Base-by-base conservation (phyloP, 2,113 vertebrate genomes). In the Ailuropoda melanoleuca region DNA sequence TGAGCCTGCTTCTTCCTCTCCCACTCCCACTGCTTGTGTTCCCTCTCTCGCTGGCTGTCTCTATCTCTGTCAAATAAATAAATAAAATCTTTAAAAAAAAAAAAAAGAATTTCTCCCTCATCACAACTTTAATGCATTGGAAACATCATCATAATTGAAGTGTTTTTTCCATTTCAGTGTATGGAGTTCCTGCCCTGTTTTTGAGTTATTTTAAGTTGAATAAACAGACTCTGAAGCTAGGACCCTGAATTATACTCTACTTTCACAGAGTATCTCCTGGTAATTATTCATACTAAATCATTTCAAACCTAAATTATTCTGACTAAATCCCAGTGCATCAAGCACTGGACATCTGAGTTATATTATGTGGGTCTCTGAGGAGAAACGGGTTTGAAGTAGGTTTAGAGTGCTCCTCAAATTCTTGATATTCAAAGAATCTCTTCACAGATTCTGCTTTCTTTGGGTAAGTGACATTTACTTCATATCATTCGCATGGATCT, bases 111-210 rank as follows among this genome's bases (percentile, higher is more conserved):
- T 82, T 83, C 50, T 92, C 66, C 31, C 82, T 55, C 12, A 77
- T 93, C 37, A 92, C 77, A 77, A 95, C 78, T 92, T 68, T 82
- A 62, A 75, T 81, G 55, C 39, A 97, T 58, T 53, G 53, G 53
- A 66, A 95, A 88, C 8, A 84, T 74, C 34, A 43, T 62, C 64
- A 64, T 78, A 88, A 70, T 74, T 90, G 23, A 95, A 91, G 66
- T 43, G 39, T 23, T 81, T 91, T 72, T 60, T 64, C 81, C 46
- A 48, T 17, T 75, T n/a, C 1, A 66, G 60, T 56, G 37, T 58
- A 84, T 34, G 56, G 6, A 84, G 48, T 66, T 86, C 53, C 70
- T 91, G 21, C 39, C 39, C 23, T 77, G 19, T 87, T 87, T 78
- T 4, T 50, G 37, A 48, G 62, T 64, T 91, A 93, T 82, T 81